Conservation (phyloP, 2,888 invertebrate genomes). For the Holacanthella duospinosa region DNA sequence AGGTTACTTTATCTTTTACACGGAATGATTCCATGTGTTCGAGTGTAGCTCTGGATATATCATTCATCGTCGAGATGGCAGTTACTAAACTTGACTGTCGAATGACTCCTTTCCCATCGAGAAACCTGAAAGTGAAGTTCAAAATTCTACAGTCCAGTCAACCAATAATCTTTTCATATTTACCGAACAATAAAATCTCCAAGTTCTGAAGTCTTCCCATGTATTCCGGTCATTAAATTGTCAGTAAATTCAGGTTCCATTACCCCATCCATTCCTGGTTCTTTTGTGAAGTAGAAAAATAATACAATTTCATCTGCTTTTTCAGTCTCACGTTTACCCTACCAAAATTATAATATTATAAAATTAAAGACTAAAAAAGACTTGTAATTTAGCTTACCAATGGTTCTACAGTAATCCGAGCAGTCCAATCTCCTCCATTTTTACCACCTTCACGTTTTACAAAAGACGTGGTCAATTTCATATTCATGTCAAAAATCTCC, state of each 20-base stretch:
- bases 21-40: conserved; percentile 27
- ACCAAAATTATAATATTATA: neutral
- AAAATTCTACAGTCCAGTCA: neutral
- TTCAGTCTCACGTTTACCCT: neutral
- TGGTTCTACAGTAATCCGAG: conserved; percentile 57
- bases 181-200: conserved; percentile 60
- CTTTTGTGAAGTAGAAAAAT: conserved; percentile 33
- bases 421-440: conserved; percentile 89
- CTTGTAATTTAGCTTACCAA: too few relatives aligned
- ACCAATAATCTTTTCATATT: neutral
- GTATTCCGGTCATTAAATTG: conserved; percentile 48
- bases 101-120: conserved; percentile 23
- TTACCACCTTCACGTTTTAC: conserved; percentile 69
- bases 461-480: conserved; percentile 70
- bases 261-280: conserved; percentile 26
- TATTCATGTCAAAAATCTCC: conserved; percentile 68
- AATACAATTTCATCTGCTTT: conserved; percentile 36
- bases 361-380: too few relatives aligned
- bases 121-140: conserved; percentile 21
- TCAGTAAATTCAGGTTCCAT: conserved; percentile 23
- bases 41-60: conserved; percentile 25
- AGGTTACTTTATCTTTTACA: conserved; percentile 23
- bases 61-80: conserved; percentile 28
- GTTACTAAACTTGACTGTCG: conserved; percentile 24
- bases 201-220: conserved; percentile 65